Evolutionary conservation across 2,797 vertebrate species (phyloP).

Genomic region (Tarsius wallacei): DNA sequence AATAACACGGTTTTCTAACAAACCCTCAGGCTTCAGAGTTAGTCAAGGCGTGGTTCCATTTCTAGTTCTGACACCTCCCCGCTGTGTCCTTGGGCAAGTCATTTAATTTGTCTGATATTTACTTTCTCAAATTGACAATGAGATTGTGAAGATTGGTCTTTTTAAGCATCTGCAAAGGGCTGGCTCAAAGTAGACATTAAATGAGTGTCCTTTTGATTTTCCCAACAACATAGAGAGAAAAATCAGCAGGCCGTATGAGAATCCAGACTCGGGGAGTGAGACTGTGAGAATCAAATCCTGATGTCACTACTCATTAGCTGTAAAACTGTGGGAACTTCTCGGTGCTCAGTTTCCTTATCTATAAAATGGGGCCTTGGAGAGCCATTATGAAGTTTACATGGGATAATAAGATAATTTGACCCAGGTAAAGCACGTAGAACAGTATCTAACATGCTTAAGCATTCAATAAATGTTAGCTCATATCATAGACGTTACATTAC

Average conservation of each 20-base stretch:
- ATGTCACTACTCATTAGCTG: background rate
- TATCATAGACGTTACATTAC: background rate
- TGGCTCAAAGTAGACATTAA: background rate
- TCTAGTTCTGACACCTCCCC: background rate
- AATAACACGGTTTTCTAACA: accelerated
- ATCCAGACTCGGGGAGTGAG: background rate
- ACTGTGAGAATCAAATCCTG: background rate
- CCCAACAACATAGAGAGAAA: background rate
- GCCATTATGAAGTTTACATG: background rate
- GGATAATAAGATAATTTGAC: constrained; percentile 12
- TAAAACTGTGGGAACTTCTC: background rate
- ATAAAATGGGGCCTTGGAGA: background rate
- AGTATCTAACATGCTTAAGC: background rate
- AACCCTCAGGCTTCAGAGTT: background rate
- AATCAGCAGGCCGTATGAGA: background rate
- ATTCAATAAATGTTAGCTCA: background rate
- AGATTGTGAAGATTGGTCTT: background rate
- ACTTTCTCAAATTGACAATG: background rate
- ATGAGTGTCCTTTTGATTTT: background rate
- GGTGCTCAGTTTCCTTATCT: background rate
- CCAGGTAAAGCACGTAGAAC: background rate
- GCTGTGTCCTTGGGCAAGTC: background rate
- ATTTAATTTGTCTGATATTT: background rate
- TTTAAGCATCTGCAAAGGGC: background rate
- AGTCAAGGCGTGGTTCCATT: accelerated